Percentiles rank a stretch among this genome's conserved stretches.
Evolutionary conservation across 2,797 vertebrate genomes (phyloP).

Genomic region (Cynodonichthys magdalenae): DNA sequence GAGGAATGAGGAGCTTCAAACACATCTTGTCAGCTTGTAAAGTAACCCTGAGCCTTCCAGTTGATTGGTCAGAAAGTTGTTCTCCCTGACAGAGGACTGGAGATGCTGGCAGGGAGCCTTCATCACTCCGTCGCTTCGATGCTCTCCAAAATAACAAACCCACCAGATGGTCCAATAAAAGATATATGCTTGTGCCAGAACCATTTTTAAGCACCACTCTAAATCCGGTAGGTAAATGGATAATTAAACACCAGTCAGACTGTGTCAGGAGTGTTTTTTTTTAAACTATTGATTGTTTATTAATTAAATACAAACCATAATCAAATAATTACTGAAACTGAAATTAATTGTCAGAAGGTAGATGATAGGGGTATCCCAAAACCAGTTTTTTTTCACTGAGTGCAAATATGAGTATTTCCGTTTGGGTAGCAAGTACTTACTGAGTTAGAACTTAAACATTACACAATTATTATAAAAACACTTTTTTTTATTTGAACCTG

Average conservation of each 20-base stretch:
- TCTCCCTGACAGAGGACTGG: constrained; percentile 50
- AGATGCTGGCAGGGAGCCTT: constrained; percentile 42
- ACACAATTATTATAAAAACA: too few relatives aligned
- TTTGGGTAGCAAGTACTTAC: too few relatives aligned
- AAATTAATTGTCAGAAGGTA: not conserved
- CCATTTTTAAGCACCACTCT: constrained; percentile 45
- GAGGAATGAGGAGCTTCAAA: constrained; percentile 51
- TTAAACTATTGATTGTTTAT: constrained; percentile 6
- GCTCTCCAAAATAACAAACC: constrained; percentile 62
- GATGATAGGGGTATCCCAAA: too few relatives aligned
- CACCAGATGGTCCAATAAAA: constrained; percentile 78
- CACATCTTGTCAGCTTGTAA: constrained; percentile 56
- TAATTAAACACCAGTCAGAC: constrained; percentile 34
- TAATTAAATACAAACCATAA: constrained; percentile 10
- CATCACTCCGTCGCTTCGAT: constrained; percentile 41
- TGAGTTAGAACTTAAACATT: too few relatives aligned
- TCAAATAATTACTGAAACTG: not conserved
- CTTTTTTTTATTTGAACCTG: too few relatives aligned
- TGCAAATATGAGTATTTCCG: too few relatives aligned
- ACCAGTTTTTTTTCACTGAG: too few relatives aligned
- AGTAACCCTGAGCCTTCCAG: constrained; percentile 28
- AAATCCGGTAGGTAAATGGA: constrained; percentile 58
- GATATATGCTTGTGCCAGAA: constrained; percentile 50
- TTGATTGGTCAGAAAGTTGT: constrained; percentile 49
- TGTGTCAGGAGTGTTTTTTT: not conserved